Base-by-base conservation (phyloP, 2,888 invertebrate species). In the Andrena trimmerana region DNA sequence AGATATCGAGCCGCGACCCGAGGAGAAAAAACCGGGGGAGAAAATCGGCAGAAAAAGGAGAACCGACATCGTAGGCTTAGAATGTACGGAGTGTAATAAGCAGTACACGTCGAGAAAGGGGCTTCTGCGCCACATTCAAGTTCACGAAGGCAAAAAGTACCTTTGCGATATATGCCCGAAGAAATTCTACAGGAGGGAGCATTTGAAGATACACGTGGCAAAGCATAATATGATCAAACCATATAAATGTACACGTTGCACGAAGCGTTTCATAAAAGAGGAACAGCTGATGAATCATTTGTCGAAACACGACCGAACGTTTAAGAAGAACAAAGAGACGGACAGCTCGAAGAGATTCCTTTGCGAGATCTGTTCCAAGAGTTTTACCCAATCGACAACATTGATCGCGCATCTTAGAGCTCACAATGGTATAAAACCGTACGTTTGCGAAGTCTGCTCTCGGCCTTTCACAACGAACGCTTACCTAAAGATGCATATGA, bases 141-240 rank as follows among this genome's bases (percentile, higher is more conserved):
- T 94, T 2, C 94, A 94, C 84, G 94, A 94, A 71, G 94, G 94
- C 0, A 94, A 94, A 57, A 94, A 94, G 67, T 94, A 94, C 42
- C 86, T 94, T 0, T 94, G 94, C 65, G 94, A 94, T 65, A 94
- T 94, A 33, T 94, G 94, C 48, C 94, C 94, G 2, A 94, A 94
- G 82, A 94, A 94, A 75, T 94, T 94, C 75, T 94, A 94, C 74
- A 88, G 94, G 16, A 90, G 93, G 0, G 94, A 94, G 66, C 94
- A 94, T 62, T 79, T 94, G 4, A 94, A 94, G 73, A 93, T 94
- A 57, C 94, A 94, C 72, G 93, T 94, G 0, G 94, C 94, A 0
- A 94, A 94, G 66, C 94, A 94, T 78, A 94, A 94, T 62, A 94
- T 94, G 93, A 88, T 94, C 13, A 94, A 94, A 54, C 94, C 94